Percentiles rank a stretch among this genome's conserved stretches.
Conservation (phyloP, 2,113 vertebrate species). For the Mystacornis crossleyi region DNA sequence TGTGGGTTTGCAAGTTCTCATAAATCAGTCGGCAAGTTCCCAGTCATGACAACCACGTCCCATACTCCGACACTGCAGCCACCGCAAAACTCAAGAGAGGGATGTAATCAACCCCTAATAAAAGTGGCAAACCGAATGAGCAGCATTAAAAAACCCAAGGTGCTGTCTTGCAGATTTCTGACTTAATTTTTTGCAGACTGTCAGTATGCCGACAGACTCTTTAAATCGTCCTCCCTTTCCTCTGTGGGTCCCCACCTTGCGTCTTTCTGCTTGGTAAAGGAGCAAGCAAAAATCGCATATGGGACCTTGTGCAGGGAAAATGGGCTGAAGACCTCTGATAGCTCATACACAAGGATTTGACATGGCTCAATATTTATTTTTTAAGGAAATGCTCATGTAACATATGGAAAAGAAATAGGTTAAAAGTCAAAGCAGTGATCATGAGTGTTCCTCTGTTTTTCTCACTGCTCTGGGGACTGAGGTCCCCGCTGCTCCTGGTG, state of each 20-base stretch:
- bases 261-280: background rate
- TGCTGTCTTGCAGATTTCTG: background rate
- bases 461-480: background rate
- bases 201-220: accelerated
- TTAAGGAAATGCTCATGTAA: background rate
- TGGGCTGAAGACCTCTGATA: background rate
- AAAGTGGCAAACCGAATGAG: background rate
- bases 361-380: background rate
- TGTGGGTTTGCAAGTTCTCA: conserved; percentile 1
- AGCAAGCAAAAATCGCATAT: background rate
- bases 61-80: background rate
- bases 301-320: background rate
- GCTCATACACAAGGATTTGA: background rate
- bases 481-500: background rate
- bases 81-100: background rate
- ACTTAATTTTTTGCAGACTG: background rate
- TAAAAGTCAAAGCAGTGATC: background rate
- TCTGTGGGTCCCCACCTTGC: background rate
- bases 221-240: background rate
- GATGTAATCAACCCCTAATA: background rate
- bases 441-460: background rate
- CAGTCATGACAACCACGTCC: background rate
- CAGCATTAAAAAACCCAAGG: background rate
- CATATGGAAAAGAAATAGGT: background rate
- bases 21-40: conserved; percentile 36